A percentile compares a stretch with the other conserved stretches of the same genome.
Conservation (phyloP, 2,888 invertebrate species). For the Hemistola chrysoprasaria region DNA sequence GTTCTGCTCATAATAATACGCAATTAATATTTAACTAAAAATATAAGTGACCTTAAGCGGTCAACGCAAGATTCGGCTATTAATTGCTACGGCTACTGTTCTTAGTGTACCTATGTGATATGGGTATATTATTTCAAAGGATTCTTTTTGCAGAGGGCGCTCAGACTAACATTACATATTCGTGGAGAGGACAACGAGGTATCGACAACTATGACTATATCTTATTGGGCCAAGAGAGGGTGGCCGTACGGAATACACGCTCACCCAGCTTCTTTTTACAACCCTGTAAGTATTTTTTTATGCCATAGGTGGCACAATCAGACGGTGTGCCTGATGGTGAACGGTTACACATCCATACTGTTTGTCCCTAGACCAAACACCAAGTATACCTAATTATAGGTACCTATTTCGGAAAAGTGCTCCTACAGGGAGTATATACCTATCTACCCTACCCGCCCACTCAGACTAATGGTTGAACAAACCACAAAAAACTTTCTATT, state of each 20-base stretch:
- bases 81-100: too few species aligned
- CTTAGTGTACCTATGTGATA: too few species aligned
- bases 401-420: conserved; percentile 11
- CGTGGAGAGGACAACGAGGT: conserved; percentile 52
- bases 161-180: conserved; percentile 67
- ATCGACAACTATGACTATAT: conserved; percentile 67
- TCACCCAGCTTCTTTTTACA: conserved; percentile 65
- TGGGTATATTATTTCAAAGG: too few species aligned
- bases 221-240: conserved; percentile 61
- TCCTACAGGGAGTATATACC: background rate
- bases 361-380: too few species aligned
- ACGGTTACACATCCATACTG: too few species aligned
- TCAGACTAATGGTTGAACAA: conserved; percentile 30
- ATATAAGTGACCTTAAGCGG: too few species aligned
- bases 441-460: conserved; percentile 6
- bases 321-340: too few species aligned
- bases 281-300: conserved; percentile 50
- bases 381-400: too few species aligned
- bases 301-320: too few species aligned
- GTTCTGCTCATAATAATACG: too few species aligned
- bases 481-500: conserved; percentile 30
- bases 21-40: too few species aligned
- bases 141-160: conserved; percentile 57
- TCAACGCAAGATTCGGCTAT: too few species aligned
- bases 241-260: conserved; percentile 61